phyloP scores from a whole-genome alignment of 1,140 invertebrate genomes.

The Macrobrachium rosenbergii region DNA sequence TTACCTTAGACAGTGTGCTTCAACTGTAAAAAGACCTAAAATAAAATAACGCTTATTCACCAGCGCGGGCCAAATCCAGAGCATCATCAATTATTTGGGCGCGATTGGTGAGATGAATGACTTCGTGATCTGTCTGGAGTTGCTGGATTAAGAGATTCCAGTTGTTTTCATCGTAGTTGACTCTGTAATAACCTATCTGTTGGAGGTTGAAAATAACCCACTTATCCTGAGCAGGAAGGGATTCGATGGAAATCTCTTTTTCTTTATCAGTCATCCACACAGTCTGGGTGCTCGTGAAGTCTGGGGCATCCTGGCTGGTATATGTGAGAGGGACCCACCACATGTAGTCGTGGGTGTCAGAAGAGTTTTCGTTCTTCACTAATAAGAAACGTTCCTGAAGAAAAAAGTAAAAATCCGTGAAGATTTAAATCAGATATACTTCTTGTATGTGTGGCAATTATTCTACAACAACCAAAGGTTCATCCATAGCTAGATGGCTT shows the following conservation, averaged over 20 bases:
- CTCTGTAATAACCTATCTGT: conserved; percentile 72
- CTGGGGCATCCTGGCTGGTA: conserved; percentile 27
- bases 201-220: conserved; percentile 66
- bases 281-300: conserved; percentile 28
- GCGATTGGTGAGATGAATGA: conserved; percentile 68
- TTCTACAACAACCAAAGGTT: background rate
- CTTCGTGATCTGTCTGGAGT: conserved; percentile 72
- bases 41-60: background rate
- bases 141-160: conserved; percentile 77
- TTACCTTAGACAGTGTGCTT: too few species aligned
- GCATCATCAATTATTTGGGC: conserved; percentile 68
- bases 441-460: background rate
- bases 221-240: conserved; percentile 21
- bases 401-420: background rate
- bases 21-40: too few species aligned
- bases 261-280: conserved; percentile 45
- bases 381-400: conserved; percentile 47
- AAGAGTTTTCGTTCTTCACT: conserved; percentile 1
- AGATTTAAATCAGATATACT: background rate
- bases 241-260: background rate
- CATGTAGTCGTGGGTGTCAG: conserved; percentile 27
- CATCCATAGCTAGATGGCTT: background rate
- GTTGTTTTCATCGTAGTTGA: conserved; percentile 76
- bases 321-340: conserved; percentile 65
- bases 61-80: conserved; percentile 69